These are phyloP conservation scores for Bemisia tabaci DNA, from an alignment of 1,140 invertebrate species.

Conservation along the genomic window DNA sequence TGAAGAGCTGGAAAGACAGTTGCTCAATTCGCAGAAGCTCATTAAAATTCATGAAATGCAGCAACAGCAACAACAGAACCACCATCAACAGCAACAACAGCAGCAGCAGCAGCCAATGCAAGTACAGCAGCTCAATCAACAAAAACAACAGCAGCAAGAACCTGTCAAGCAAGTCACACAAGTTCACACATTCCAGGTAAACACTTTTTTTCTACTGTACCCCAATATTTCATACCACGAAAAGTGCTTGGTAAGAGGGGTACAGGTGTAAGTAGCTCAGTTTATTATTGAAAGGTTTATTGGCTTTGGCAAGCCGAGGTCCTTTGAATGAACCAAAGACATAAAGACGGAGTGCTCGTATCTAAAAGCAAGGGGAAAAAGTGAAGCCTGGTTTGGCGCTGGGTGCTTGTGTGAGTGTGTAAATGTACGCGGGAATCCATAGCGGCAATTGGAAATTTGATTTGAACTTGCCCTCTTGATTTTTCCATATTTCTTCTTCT, in stretches of 20 bases:
- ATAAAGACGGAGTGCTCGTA: too few species aligned
- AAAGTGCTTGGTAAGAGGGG: too few species aligned
- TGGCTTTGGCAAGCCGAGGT: constrained; percentile 3
- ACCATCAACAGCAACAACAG: constrained; percentile 34
- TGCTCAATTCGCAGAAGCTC: constrained; percentile 47
- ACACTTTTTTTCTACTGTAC: too few species aligned
- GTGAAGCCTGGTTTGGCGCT: too few species aligned
- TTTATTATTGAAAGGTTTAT: constrained; percentile 21
- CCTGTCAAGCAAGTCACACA: constrained; percentile 41
- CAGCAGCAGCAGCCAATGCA: constrained; percentile 40
- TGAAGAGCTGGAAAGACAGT: constrained; percentile 68
- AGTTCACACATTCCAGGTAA: constrained; percentile 31
- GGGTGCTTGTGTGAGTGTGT: too few species aligned
- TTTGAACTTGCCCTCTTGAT: too few species aligned
- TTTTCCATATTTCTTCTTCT: too few species aligned
- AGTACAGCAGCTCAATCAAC: constrained; percentile 36
- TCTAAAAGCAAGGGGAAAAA: too few species aligned
- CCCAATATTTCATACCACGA: too few species aligned
- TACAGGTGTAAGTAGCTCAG: constrained; percentile 17
- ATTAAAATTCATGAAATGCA: background rate
- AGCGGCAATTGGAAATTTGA: too few species aligned
- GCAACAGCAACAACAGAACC: constrained; percentile 49
- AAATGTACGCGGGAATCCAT: too few species aligned
- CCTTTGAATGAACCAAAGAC: too few species aligned
- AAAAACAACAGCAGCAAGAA: constrained; percentile 46